Conservation (phyloP, 2,888 invertebrate genomes). For the Hipparchia semele region DNA sequence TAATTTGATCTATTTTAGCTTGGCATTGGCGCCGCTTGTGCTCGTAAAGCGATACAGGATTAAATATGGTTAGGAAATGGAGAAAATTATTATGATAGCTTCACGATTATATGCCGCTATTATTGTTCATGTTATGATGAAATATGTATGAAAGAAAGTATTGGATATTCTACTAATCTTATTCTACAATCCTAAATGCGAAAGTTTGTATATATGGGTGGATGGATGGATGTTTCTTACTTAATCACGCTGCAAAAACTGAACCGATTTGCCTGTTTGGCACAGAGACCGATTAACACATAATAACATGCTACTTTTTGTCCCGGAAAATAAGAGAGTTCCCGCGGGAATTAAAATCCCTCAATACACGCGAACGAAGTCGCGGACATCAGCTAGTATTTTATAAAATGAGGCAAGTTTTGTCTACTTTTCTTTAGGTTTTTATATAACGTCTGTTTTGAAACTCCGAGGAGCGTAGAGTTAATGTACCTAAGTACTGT, state of each 20-base stretch:
- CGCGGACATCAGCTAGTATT: background rate
- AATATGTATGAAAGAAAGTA: conserved; percentile 25
- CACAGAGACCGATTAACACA: too few species aligned
- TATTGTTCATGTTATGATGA: conserved; percentile 35
- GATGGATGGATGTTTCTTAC: background rate
- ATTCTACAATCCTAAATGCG: too few species aligned
- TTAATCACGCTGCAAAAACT: too few species aligned
- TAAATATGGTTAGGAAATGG: conserved; percentile 46
- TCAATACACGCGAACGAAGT: too few species aligned
- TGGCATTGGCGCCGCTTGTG: conserved; percentile 40
- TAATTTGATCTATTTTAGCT: conserved; percentile 48
- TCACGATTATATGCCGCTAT: conserved; percentile 31
- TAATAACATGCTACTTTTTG: too few species aligned
- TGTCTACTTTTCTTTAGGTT: background rate
- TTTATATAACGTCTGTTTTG: conserved; percentile 12
- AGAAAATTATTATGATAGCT: conserved; percentile 45
- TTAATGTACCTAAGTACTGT: background rate
- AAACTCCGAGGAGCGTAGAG: conserved; percentile 22
- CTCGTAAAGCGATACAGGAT: conserved; percentile 63
- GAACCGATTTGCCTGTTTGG: too few species aligned
- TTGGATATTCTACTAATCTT: background rate
- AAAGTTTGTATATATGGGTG: background rate
- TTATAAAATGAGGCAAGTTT: background rate
- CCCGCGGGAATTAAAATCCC: too few species aligned
- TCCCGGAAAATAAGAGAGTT: too few species aligned